Conservation (phyloP, 2,113 vertebrate genomes). For the Crocuta crocuta region DNA sequence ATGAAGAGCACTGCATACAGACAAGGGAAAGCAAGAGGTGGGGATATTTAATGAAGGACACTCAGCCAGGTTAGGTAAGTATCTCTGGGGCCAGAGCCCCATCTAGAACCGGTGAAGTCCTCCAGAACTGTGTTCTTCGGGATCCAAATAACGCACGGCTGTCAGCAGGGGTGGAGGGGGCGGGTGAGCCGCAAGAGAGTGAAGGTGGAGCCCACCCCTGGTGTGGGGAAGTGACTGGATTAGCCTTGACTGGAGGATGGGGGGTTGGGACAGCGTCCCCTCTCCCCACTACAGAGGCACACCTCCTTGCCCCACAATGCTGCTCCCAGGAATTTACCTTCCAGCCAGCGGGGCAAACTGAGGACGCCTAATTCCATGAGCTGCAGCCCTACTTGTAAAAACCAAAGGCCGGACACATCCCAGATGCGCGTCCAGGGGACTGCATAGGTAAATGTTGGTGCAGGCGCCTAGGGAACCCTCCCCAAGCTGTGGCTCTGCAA, state of each 20-base stretch:
- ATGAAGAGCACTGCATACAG: not conserved
- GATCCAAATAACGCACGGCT: not conserved
- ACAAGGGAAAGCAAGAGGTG: not conserved
- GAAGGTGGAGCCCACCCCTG: not conserved
- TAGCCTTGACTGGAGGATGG: not conserved
- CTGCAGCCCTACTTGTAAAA: too few relatives aligned
- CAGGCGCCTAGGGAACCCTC: not conserved
- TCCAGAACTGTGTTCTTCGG: not conserved
- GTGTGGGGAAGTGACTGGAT: not conserved
- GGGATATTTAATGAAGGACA: not conserved
- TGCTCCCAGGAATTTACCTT: not conserved
- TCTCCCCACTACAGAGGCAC: not conserved
- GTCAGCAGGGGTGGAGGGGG: not conserved
- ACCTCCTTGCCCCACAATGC: not conserved
- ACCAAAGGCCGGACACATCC: not conserved
- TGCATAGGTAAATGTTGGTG: not conserved
- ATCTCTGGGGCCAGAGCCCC: not conserved
- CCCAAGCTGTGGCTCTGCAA: not conserved
- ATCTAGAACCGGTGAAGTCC: not conserved
- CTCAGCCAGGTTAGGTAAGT: not conserved
- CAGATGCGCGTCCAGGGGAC: rapidly evolving
- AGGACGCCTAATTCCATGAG: not conserved
- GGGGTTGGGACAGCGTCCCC: not conserved
- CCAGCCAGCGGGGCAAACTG: not conserved
- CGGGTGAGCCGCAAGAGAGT: not conserved